Conservation (phyloP, 2,888 invertebrate species). For the Catocala sponsa region DNA sequence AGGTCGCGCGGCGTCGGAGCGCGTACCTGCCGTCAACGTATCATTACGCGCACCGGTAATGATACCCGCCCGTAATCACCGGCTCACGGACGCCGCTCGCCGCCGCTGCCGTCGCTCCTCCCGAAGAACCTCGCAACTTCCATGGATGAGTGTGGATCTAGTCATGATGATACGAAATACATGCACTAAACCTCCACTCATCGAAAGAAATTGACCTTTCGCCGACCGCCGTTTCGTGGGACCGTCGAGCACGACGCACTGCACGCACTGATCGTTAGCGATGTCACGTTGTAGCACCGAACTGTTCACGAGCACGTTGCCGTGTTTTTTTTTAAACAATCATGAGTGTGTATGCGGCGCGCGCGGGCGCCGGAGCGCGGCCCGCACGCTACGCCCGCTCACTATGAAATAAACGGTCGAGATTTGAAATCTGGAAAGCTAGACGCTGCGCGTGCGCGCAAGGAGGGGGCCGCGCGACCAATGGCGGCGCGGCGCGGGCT, state of each 20-base stretch:
- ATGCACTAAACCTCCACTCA: conserved; percentile 93
- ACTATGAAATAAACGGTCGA: conserved; percentile 87
- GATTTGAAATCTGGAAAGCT: conserved; percentile 86
- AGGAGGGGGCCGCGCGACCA: conserved; percentile 69
- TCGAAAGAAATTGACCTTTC: conserved; percentile 89
- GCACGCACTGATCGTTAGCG: conserved; percentile 82
- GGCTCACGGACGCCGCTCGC: conserved; percentile 59
- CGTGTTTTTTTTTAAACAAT: conserved; percentile 73
- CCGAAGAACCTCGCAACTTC: conserved; percentile 87
- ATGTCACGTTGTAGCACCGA: conserved; percentile 83
- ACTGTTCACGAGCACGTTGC: conserved; percentile 82
- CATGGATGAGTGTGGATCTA: conserved; percentile 94
- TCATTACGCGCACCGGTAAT: conserved; percentile 80
- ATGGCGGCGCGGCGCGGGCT: conserved; percentile 74
- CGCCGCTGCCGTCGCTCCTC: conserved; percentile 57
- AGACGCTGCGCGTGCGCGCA: conserved; percentile 83
- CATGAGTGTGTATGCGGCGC: conserved; percentile 61
- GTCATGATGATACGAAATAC: conserved; percentile 90
- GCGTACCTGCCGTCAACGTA: conserved; percentile 80
- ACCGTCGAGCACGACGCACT: conserved; percentile 74
- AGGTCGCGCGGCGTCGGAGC: conserved; percentile 61
- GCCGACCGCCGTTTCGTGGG: conserved; percentile 59
- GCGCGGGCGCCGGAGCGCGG: conserved; percentile 59
- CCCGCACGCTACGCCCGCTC: conserved; percentile 77
- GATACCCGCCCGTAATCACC: conserved; percentile 74